Base-by-base conservation (phyloP, 2,888 invertebrate genomes). In the Trachelus troglodyta region DNA sequence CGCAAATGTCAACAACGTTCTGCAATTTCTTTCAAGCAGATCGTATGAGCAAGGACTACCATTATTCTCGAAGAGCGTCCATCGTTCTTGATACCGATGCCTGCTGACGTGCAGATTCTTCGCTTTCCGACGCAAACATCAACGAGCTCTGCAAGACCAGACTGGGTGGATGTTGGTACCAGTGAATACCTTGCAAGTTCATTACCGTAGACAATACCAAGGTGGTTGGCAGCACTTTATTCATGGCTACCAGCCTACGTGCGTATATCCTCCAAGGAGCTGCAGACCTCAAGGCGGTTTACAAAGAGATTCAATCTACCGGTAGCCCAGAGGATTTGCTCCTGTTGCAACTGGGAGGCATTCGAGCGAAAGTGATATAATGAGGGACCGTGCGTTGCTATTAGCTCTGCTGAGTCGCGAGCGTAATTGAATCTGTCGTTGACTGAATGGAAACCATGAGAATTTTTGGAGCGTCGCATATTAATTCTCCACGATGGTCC, bases 1-100 rank as follows among this genome's bases (percentile, higher is more conserved):
- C 68, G 77, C 77, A 81, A 85, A 77, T 82, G 83, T 84, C 80
- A 86, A 84, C 83, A 84, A 81, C 76, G 79, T 79, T 33, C 68
- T 76, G 76, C 80, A 77, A 81, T 78, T 83, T 79, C 80, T 71
- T 75, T 30, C 69, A 71, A 35, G 75, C 73, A 77, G 80, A 80
- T 82, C 81, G 77, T 23, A 56, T 9, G 56, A 56, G 56, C 56
- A 9, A 56, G 56, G 56, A 56, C 23, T 56, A 23, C 23, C 0
- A 56, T 56, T 56, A 56, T 56, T 56, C 56, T 56, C 56, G 9
- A 23, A 23, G 56, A 56, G 56, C 2, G 56, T 56, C 23, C 56
- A 23, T 56, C 23, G 9, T 56, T 56, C 56, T 56, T 56, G 56
- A 56, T 23, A 56, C 56, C 56, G 56, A 56, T 2, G 56, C 56